Evolutionary conservation across 2,888 invertebrate genomes (phyloP).

Genomic region (Alloscopus bannaensis): DNA sequence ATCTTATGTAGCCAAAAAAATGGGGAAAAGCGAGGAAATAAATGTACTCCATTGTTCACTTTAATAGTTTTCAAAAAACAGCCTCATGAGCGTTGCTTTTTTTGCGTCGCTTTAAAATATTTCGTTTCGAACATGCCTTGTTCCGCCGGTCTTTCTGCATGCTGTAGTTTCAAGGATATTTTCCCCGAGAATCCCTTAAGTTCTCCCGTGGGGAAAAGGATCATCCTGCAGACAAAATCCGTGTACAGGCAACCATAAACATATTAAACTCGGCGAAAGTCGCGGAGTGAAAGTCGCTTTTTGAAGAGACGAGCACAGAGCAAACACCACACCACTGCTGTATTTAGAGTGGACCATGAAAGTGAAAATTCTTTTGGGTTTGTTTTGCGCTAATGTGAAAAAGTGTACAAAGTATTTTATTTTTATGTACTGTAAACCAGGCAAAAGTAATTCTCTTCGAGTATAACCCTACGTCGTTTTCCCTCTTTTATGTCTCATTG

Average conservation of each 20-base stretch:
- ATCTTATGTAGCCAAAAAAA: no score
- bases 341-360: no score
- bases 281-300: no score
- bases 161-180: not conserved
- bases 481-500: constrained; percentile 7
- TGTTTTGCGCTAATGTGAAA: constrained; percentile 17
- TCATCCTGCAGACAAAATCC: no score
- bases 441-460: not conserved
- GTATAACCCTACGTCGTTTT: not conserved
- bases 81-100: not conserved
- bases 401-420: constrained; percentile 26
- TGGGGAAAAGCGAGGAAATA: no score
- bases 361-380: not conserved
- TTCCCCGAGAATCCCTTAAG: constrained; percentile 17
- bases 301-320: no score
- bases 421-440: constrained; percentile 32
- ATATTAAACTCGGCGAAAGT: no score
- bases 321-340: no score
- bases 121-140: not conserved
- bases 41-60: not conserved
- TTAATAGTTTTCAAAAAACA: not conserved
- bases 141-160: not conserved
- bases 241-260: no score
- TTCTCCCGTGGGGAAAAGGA: constrained; percentile 12
- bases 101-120: not conserved